Conservation (phyloP, 2,797 vertebrate species). For the Microtus obscurus region DNA sequence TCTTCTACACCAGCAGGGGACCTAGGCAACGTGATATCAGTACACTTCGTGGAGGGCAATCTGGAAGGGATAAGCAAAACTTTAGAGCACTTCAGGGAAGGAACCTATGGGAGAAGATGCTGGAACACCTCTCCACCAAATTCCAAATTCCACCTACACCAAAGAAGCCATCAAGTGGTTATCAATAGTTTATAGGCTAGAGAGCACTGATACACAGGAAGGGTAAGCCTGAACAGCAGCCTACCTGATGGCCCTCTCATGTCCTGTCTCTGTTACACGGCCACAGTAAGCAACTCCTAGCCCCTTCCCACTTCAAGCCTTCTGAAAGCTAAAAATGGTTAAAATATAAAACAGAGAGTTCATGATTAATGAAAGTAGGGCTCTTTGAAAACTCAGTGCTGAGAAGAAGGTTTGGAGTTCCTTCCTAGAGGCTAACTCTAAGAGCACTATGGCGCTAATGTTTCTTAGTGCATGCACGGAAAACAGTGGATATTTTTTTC, state of each 20-base stretch:
- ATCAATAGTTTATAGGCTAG: background rate
- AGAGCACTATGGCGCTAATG: background rate
- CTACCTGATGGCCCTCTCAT: fast-evolving
- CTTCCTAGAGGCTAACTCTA: background rate
- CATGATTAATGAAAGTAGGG: background rate
- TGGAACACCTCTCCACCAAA: background rate
- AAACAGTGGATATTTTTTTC: background rate
- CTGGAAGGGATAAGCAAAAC: too few relatives aligned
- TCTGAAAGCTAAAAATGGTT: background rate
- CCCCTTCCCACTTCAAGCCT: background rate
- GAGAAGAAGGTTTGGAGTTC: background rate
- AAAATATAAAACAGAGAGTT: background rate
- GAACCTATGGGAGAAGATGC: background rate
- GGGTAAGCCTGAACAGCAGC: background rate
- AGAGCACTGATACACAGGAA: background rate
- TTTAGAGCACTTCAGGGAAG: background rate
- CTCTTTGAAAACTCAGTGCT: background rate
- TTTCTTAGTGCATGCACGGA: background rate
- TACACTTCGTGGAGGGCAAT: background rate
- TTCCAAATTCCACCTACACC: background rate
- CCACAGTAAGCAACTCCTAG: background rate
- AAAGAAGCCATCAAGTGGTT: background rate
- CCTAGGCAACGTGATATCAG: background rate
- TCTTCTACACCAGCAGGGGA: background rate
- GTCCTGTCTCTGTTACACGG: background rate